Evolutionary conservation across 2,113 vertebrate genomes (phyloP), one percentile per base, ranked within the genome.

Genomic region (Anseranas semipalmata): DNA sequence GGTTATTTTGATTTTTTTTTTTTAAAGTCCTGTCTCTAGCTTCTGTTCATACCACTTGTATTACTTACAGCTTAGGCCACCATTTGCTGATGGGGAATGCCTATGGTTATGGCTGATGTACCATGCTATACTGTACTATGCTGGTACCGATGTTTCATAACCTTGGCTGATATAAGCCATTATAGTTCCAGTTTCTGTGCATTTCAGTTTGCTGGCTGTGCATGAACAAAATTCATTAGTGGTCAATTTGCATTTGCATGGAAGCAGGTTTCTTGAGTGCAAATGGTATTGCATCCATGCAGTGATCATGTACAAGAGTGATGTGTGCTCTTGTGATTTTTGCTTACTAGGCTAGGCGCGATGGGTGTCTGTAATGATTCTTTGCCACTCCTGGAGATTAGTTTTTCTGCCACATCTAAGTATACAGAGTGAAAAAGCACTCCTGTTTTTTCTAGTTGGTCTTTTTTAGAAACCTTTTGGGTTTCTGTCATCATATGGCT

Each of bases 401-500:
- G 9, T 21, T 73, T 95, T 90, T 82, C 58, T 9, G 11, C 52
- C 39, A 65, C 1, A 0, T 75, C 21, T 60, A 43, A 37, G 20
- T 50, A 30, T 35, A 33, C 33, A 62, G 45, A 60, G 24, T 68
- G 56, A 72, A 90, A 94, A 95, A 75, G 10, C 14, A 3, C 7
- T 92, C 27, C 37, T 80, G 20, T 90, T 93, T 52, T 67, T 93
- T 78, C 85, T n/a, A 7, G 27, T 28, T 96, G 15, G 24, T 72
- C 48, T 77, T 58, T 91, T 94, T 86, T 70, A 87, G 63, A 88
- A 97, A 89, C 62, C 68, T 92, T 84, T 83, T 82, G 80, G 59
- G 71, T 96, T 96, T 96, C 94, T 97, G 75, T 95, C 60, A 78
- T 96, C 71, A 18, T 60, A 59, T 15, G 75, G 33, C 90, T 96